Conservation (phyloP, 2,113 vertebrate genomes). For the Ploceus nigricollis region DNA sequence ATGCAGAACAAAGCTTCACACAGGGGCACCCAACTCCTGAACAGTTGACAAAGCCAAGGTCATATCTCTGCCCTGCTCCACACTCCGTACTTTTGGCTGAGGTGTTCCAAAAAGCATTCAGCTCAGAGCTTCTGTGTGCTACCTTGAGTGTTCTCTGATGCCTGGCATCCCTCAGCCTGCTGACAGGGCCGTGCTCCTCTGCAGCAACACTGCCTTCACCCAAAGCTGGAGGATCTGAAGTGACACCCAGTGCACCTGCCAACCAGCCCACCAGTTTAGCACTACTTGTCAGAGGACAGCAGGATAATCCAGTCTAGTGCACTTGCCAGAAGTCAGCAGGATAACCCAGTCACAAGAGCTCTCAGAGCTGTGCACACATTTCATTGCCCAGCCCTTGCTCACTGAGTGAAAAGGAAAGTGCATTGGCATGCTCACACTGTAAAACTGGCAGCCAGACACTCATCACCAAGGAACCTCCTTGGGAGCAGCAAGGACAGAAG, state of each 20-base stretch:
- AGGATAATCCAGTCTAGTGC: background rate
- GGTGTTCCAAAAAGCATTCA: background rate
- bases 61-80: background rate
- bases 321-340: background rate
- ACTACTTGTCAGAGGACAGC: background rate
- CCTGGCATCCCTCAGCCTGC: background rate
- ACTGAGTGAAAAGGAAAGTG: background rate
- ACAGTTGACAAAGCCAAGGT: background rate
- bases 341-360: background rate
- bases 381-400: accelerated
- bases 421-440: background rate
- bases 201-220: background rate
- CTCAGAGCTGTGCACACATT: background rate
- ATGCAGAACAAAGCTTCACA: background rate
- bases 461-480: accelerated
- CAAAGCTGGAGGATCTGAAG: background rate
- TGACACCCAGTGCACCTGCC: background rate
- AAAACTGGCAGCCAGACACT: background rate
- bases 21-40: accelerated
- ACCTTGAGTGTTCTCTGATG: accelerated
- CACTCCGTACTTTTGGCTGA: background rate
- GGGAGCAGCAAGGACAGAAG: background rate
- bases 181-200: background rate
- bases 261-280: background rate
- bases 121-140: background rate